These are phyloP conservation scores for Cordilura impudica DNA, from an alignment of 2,888 invertebrate genomes.

Conservation along the genomic window DNA sequence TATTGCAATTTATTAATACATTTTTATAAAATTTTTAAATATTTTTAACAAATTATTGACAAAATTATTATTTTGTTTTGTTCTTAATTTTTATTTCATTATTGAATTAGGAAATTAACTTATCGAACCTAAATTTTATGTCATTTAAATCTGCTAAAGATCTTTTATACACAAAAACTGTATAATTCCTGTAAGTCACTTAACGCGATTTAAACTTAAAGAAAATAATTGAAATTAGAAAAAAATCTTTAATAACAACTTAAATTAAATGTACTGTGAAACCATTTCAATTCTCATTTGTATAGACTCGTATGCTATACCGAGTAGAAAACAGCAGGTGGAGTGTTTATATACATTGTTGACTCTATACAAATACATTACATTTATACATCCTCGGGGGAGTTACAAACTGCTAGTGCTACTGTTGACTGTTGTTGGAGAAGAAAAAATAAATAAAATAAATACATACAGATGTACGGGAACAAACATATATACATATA, in stretches of 20 bases:
- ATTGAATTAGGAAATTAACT: too few relatives aligned
- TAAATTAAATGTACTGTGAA: constrained; percentile 24
- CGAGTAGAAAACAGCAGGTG: not conserved
- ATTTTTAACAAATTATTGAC: too few relatives aligned
- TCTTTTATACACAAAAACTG: too few relatives aligned
- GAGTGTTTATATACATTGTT: constrained; percentile 16
- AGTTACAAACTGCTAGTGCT: constrained; percentile 25
- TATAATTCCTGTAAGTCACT: not conserved
- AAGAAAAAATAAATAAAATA: not conserved
- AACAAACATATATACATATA: too few relatives aligned
- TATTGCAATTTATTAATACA: too few relatives aligned
- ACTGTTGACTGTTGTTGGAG: not conserved
- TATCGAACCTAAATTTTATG: too few relatives aligned
- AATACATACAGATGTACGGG: too few relatives aligned
- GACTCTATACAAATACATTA: constrained; percentile 25
- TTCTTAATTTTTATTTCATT: too few relatives aligned
- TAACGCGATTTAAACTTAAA: too few relatives aligned
- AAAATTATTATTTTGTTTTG: too few relatives aligned
- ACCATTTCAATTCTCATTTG: constrained; percentile 3
- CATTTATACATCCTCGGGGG: constrained; percentile 33
- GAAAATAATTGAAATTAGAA: not conserved
- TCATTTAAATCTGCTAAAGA: too few relatives aligned
- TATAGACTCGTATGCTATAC: not conserved
- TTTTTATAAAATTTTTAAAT: too few relatives aligned
- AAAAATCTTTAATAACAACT: constrained; percentile 17